Conservation (phyloP, 2,797 vertebrate species). For the Lates japonicus region DNA sequence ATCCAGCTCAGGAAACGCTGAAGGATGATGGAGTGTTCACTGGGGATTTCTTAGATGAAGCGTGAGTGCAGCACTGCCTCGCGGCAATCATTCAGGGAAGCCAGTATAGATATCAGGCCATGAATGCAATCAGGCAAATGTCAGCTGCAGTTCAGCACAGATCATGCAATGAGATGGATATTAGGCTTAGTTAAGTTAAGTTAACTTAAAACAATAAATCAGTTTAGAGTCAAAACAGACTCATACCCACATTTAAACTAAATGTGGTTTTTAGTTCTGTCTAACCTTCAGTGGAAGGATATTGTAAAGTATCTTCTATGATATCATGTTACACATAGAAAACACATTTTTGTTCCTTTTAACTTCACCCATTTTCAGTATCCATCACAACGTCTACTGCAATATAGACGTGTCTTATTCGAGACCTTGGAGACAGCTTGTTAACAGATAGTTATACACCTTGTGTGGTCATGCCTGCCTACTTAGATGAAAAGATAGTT, state of each 20-base stretch:
- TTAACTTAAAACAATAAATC: constrained; percentile 33
- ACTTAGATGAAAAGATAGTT: background rate
- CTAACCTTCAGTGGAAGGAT: background rate
- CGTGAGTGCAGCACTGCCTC: constrained; percentile 53
- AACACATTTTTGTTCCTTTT: background rate
- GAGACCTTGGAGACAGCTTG: background rate
- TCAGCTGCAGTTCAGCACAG: constrained; percentile 42
- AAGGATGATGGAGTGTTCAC: constrained; percentile 57
- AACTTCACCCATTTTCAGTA: background rate
- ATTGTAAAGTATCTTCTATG: background rate
- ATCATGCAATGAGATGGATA: constrained; percentile 51
- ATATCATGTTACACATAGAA: background rate
- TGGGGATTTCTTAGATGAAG: constrained; percentile 59
- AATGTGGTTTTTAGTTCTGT: background rate
- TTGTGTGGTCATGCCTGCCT: background rate
- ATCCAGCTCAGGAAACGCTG: constrained; percentile 32
- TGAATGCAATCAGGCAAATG: constrained; percentile 53
- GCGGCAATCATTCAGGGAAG: constrained; percentile 47
- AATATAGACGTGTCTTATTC: background rate
- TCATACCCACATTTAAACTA: constrained; percentile 11
- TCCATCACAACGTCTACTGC: background rate
- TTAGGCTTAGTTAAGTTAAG: constrained; percentile 35
- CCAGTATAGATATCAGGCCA: constrained; percentile 38
- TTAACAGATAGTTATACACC: background rate
- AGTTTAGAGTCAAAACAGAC: constrained; percentile 11